Evolutionary conservation across 2,113 vertebrate genomes (phyloP), one percentile per base, ranked within the genome.

Genomic region (Oncorhynchus tshawytscha): DNA sequence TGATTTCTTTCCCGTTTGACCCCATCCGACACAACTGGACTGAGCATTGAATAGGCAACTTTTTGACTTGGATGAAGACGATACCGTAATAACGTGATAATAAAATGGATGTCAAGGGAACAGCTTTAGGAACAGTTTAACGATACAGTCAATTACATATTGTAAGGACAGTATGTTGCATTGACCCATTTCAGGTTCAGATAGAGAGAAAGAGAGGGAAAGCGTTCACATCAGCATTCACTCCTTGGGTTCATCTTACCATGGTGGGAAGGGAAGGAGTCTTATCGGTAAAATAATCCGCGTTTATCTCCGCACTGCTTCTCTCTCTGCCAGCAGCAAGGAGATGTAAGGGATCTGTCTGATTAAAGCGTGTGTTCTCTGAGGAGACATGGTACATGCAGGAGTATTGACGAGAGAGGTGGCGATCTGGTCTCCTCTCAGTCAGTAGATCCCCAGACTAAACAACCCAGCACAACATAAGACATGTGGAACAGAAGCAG

Each of bases 361-460:
- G 82, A 88, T 87, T 84, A 87, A 82, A 87, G 84, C 74, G 24
- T 54, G 81, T 84, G 88, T 78, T 78, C 60, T 78, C 76, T 5
- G 67, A 76, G 78, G 68, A 77, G 78, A 76, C 80, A 54, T 59
- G 78, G 15, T 20, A 72, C 78, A 79, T 81, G 62, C 24, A 12
- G 66, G 22, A 72, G 67, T 78, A 88, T 86, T 49, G 88, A 91
- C 88, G 65, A 57, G 71, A 75, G 76, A 70, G 59, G 25, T 29
- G 70, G 84, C 0, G 77, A 59, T 76, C 75, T 72, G 69, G 79
- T 71, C 73, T 79, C 76, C 22, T 68, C 65, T 59, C 24, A 15
- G 67, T 76, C 22, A 76, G 74, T 54, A 67, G 20, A 54, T 70
- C 13, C 48, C 48, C 25, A 27, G 39, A 70, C 62, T 76, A 31